Evolutionary conservation across 35 echinoderm and acorn worm genomes (phyloP).

Genomic region (Holothuria glaberrima): DNA sequence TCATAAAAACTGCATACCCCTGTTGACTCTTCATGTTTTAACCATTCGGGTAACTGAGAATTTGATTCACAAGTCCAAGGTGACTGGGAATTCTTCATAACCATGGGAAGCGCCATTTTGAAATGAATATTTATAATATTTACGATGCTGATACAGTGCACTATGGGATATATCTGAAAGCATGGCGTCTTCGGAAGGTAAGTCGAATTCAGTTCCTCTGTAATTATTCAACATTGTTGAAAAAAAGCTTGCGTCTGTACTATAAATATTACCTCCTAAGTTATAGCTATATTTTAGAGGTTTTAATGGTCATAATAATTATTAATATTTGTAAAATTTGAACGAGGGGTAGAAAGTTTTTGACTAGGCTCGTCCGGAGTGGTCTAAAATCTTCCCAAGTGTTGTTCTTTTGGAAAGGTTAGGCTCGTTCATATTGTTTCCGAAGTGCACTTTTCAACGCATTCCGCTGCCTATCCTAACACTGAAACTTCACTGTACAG

Average conservation of each 20-base stretch:
- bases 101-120: slow-evolving; percentile 92
- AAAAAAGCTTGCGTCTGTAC: no score
- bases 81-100: slow-evolving; percentile 27
- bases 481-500: neutral
- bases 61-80: slow-evolving; percentile 78
- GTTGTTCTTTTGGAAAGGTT: no score
- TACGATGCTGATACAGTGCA: neutral
- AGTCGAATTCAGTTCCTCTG: neutral
- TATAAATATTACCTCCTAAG: no score
- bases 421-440: no score
- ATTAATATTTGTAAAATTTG: slow-evolving; percentile 24
- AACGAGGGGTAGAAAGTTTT: slow-evolving; percentile 30
- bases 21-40: slow-evolving; percentile 78
- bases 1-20: slow-evolving; percentile 51
- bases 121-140: slow-evolving; percentile 27
- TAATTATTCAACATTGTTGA: no score
- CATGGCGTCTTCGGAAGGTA: slow-evolving; percentile 32
- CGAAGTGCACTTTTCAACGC: no score
- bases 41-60: slow-evolving; percentile 87
- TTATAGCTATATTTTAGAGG: no score
- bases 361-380: slow-evolving; percentile 34
- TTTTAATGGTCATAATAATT: no score
- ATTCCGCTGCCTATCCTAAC: neutral
- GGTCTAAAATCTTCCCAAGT: neutral
- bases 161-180: slow-evolving; percentile 16